A percentile compares a stretch with the other conserved stretches of the same genome.
Conservation (phyloP, 1,140 invertebrate genomes). For the Drosophila yakuba region DNA sequence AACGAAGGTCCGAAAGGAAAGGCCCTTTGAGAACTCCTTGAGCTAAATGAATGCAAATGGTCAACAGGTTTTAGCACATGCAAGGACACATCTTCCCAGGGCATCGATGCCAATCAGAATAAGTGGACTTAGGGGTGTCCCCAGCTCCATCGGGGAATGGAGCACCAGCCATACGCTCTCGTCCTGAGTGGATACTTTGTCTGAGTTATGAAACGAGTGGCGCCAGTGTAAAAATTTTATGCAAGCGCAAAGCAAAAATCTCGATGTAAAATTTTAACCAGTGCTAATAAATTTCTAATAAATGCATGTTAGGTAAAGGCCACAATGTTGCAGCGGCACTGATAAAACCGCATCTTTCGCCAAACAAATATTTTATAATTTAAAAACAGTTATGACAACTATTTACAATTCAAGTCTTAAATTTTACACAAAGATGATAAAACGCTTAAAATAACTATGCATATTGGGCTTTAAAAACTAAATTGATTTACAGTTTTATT, state of each 20-base stretch:
- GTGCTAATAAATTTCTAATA: conserved; percentile 80
- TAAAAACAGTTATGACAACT: too few relatives aligned
- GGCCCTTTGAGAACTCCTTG: conserved; percentile 7
- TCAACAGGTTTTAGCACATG: conserved; percentile 74
- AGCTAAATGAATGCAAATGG: conserved; percentile 81
- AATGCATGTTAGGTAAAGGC: conserved; percentile 76
- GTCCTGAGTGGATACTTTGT: conserved; percentile 56
- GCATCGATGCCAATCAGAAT: conserved; percentile 74
- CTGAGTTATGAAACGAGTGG: conserved; percentile 76
- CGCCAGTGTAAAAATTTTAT: conserved; percentile 76
- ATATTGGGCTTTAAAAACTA: too few relatives aligned
- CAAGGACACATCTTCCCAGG: conserved; percentile 33
- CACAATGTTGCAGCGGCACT: conserved; percentile 59
- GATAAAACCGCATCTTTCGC: background rate
- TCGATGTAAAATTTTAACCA: conserved; percentile 54
- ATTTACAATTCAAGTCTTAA: too few relatives aligned
- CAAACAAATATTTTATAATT: too few relatives aligned
- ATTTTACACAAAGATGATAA: too few relatives aligned
- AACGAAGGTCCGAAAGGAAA: background rate
- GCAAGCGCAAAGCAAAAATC: conserved; percentile 64
- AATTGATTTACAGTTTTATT: background rate
- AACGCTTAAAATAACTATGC: too few relatives aligned
- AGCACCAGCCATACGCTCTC: conserved; percentile 17
- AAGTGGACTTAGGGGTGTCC: conserved; percentile 52
- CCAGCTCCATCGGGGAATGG: background rate